A percentile compares a stretch with the other conserved stretches of the same genome.
Evolutionary conservation across 2,113 vertebrate genomes (phyloP).

Genomic region (Onychorhynchus coronatus): DNA sequence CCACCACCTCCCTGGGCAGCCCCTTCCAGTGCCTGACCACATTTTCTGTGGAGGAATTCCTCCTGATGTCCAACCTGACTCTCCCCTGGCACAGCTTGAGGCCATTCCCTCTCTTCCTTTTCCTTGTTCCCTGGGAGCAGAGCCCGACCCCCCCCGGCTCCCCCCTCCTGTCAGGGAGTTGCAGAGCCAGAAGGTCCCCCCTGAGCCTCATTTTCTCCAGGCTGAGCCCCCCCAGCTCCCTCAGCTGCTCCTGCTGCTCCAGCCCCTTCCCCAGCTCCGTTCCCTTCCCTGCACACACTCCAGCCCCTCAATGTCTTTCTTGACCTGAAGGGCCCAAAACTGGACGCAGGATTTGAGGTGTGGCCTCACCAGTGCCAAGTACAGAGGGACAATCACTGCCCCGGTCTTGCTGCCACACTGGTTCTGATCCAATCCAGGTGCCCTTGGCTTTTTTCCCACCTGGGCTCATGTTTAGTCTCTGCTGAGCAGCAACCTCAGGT

Average conservation of each 20-base stretch:
- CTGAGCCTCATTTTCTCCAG: background rate
- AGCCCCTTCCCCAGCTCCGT: fast-evolving
- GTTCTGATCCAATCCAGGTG: background rate
- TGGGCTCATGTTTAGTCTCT: background rate
- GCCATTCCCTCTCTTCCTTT: background rate
- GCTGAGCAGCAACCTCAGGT: background rate
- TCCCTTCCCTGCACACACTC: background rate
- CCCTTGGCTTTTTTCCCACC: background rate
- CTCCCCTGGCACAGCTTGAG: background rate
- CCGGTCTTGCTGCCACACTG: background rate
- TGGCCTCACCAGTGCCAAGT: background rate
- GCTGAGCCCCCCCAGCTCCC: background rate
- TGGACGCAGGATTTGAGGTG: background rate
- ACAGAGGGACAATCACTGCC: background rate
- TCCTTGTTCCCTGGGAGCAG: background rate
- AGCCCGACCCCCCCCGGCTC: background rate
- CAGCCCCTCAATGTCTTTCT: background rate
- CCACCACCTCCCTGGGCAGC: background rate
- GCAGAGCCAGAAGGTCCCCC: background rate
- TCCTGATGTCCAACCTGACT: fast-evolving
- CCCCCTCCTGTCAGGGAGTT: background rate
- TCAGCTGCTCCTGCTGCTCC: background rate
- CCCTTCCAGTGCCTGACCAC: fast-evolving
- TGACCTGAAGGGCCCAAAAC: background rate
- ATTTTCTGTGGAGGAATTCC: background rate